Evolutionary conservation across 1,140 invertebrate species (phyloP).

Genomic region (Ceratina australensis): DNA sequence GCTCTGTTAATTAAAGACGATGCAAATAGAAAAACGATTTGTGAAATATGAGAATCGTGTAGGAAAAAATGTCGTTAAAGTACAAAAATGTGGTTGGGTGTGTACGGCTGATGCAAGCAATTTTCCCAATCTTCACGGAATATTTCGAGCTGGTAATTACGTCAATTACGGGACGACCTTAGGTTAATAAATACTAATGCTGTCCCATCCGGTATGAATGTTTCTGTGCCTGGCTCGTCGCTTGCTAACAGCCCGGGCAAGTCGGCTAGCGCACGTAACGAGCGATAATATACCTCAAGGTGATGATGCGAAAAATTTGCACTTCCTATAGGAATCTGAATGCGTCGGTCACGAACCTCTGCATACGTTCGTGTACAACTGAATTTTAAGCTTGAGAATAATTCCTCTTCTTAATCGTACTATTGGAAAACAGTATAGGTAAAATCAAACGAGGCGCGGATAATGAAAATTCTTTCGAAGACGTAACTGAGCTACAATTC

Average conservation of each 20-base stretch:
- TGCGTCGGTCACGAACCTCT: neutral
- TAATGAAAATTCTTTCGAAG: neutral
- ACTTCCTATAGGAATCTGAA: conserved; percentile 22
- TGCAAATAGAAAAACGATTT: neutral
- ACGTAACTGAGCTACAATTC: too few species aligned
- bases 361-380: too few species aligned
- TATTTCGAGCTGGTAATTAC: conserved; percentile 65
- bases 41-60: neutral
- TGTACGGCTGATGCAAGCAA: conserved; percentile 49
- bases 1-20: too few species aligned
- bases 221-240: conserved; percentile 36
- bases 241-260: conserved; percentile 6
- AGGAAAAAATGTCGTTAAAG: neutral
- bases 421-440: too few species aligned
- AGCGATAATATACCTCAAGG: conserved; percentile 46
- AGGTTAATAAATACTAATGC: conserved; percentile 69
- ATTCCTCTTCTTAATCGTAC: neutral
- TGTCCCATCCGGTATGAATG: conserved; percentile 58
- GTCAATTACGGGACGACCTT: conserved; percentile 66
- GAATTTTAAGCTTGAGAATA: neutral
- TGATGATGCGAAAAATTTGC: conserved; percentile 41
- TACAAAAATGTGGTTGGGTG: neutral
- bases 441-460: too few species aligned
- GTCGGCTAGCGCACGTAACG: conserved; percentile 9
- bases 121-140: conserved; percentile 61